A percentile compares a stretch with the other conserved stretches of the same genome.
Evolutionary conservation across 23 tunicate species (phyloP).

Genomic region (Trididemnum clinides): DNA sequence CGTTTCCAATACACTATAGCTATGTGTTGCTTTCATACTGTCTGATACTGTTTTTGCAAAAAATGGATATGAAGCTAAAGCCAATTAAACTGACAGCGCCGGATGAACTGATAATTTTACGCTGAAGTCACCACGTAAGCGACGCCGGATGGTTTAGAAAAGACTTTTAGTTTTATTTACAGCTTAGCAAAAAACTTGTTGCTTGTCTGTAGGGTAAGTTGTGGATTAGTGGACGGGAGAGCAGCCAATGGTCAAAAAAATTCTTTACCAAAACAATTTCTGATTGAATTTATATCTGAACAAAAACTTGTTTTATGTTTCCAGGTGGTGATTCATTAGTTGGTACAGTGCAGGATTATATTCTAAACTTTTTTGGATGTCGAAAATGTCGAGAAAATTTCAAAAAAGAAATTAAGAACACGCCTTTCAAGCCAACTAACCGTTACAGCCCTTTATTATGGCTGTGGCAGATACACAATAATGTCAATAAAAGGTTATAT

Average conservation of each 20-base stretch:
- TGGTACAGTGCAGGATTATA: conserved; percentile 64
- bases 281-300: no score
- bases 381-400: conserved; percentile 83
- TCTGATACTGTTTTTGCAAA: no score
- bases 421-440: conserved; percentile 35
- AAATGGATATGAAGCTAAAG: no score
- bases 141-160: no score
- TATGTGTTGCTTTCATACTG: no score
- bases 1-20: no score
- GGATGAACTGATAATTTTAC: no score
- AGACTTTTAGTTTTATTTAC: no score
- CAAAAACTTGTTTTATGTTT: neutral
- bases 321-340: conserved; percentile 50
- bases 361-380: conserved; percentile 79
- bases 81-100: no score
- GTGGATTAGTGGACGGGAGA: neutral
- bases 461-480: conserved; percentile 93
- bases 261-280: neutral
- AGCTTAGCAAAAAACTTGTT: no score
- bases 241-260: neutral
- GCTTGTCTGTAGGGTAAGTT: no score
- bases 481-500: conserved; percentile 82
- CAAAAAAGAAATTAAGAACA: conserved; percentile 60
- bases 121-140: no score
- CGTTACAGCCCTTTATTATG: conserved; percentile 63